Percentiles rank a stretch among this genome's conserved stretches.
Conservation (phyloP, 1,140 invertebrate genomes). For the Thereuonema tuberculata region DNA sequence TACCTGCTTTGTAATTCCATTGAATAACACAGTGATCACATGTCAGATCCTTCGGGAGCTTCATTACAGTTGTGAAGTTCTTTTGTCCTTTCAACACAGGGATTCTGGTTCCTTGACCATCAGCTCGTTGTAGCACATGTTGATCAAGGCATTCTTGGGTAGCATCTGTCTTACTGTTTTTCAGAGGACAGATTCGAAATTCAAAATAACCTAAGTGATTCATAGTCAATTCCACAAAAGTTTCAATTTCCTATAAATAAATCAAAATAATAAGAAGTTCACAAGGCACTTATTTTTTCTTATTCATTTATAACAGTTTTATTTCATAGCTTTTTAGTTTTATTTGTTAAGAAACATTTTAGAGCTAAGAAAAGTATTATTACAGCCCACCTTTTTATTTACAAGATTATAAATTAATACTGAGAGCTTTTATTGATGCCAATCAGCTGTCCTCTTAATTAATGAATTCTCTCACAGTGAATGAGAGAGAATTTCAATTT, state of each 20-base stretch:
- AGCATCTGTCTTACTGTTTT: conserved; percentile 44
- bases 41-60: conserved; percentile 18
- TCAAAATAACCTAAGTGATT: conserved; percentile 79
- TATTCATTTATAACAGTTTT: no score
- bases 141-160: conserved; percentile 67
- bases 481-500: no score
- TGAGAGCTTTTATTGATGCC: no score
- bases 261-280: no score
- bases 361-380: no score
- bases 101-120: conserved; percentile 7
- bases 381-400: no score
- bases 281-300: no score
- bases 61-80: neutral
- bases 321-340: no score
- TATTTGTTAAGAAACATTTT: no score
- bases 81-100: neutral
- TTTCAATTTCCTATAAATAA: conserved; percentile 43
- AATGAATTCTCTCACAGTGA: no score
- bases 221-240: conserved; percentile 74
- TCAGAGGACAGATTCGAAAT: conserved; percentile 56
- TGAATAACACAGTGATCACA: conserved; percentile 23
- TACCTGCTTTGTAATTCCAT: conserved; percentile 20
- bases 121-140: conserved; percentile 20
- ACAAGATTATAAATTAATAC: no score
- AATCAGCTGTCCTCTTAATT: no score